These are phyloP conservation scores for Esox masquinongy DNA, from an alignment of 2,797 vertebrate genomes.

Conservation along the genomic window DNA sequence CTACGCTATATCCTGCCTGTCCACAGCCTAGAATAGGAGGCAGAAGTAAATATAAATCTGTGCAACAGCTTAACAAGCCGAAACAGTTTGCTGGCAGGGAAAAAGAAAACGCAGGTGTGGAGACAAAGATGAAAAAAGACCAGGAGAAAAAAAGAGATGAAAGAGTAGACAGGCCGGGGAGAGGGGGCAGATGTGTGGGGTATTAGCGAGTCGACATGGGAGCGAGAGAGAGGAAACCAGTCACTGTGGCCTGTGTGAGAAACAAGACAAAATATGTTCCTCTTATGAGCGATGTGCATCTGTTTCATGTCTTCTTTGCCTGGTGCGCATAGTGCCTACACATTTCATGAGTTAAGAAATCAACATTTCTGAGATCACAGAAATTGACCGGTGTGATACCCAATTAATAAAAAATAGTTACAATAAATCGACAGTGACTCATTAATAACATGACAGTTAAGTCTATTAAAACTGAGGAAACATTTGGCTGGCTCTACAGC, in stretches of 20 bases:
- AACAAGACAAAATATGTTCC: neutral
- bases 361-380: too few relatives aligned
- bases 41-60: slow-evolving; percentile 19
- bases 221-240: neutral
- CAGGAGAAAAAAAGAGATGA: neutral
- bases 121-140: neutral
- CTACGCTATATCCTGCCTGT: slow-evolving; percentile 39
- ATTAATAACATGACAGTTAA: too few relatives aligned
- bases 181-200: too few relatives aligned
- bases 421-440: too few relatives aligned
- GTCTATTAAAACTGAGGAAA: too few relatives aligned
- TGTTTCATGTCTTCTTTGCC: neutral
- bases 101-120: neutral
- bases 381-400: too few relatives aligned
- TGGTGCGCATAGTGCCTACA: too few relatives aligned
- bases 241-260: neutral
- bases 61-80: neutral
- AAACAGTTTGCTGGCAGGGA: neutral
- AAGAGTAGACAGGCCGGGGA: neutral
- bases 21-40: neutral
- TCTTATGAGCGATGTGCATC: neutral
- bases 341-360: too few relatives aligned
- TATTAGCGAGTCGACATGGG: neutral
- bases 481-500: too few relatives aligned
- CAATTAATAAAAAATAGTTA: too few relatives aligned